Evolutionary conservation across 2,888 invertebrate species (phyloP).

Genomic region (Thera obeliscata): DNA sequence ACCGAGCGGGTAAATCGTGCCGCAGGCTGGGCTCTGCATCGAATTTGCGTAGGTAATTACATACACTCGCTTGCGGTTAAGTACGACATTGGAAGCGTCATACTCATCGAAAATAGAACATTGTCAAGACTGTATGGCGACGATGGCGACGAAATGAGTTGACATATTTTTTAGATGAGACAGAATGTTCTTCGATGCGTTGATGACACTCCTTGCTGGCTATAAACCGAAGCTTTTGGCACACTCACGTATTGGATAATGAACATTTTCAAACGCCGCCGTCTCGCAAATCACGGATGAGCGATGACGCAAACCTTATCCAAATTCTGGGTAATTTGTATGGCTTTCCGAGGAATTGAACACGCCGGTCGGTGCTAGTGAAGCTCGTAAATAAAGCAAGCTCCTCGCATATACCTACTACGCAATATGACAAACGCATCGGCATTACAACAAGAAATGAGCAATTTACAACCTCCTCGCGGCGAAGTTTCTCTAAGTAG

Average conservation of each 20-base stretch:
- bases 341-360: slow-evolving; percentile 24
- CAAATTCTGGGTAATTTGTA: slow-evolving; percentile 27
- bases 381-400: slow-evolving; percentile 21
- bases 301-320: slow-evolving; percentile 25
- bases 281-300: slow-evolving; percentile 25
- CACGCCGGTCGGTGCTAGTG: slow-evolving; percentile 10
- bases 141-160: slow-evolving; percentile 32
- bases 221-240: slow-evolving; percentile 32
- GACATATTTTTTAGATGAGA: slow-evolving; percentile 16
- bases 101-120: slow-evolving; percentile 27
- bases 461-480: slow-evolving; percentile 29
- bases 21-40: slow-evolving; percentile 16
- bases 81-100: slow-evolving; percentile 21
- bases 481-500: slow-evolving; percentile 29
- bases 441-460: slow-evolving; percentile 33
- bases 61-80: slow-evolving; percentile 20
- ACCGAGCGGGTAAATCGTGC: slow-evolving; percentile 20
- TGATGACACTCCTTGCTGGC: slow-evolving; percentile 27
- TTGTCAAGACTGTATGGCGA: slow-evolving; percentile 35
- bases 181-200: slow-evolving; percentile 21
- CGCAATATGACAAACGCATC: slow-evolving; percentile 33
- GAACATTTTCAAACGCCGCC: slow-evolving; percentile 23
- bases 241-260: slow-evolving; percentile 28
- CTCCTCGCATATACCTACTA: slow-evolving; percentile 11
- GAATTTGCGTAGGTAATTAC: slow-evolving; percentile 27